phyloP scores from a whole-genome alignment of 2,113 vertebrate species.

The Phylloscopus whistleri region DNA sequence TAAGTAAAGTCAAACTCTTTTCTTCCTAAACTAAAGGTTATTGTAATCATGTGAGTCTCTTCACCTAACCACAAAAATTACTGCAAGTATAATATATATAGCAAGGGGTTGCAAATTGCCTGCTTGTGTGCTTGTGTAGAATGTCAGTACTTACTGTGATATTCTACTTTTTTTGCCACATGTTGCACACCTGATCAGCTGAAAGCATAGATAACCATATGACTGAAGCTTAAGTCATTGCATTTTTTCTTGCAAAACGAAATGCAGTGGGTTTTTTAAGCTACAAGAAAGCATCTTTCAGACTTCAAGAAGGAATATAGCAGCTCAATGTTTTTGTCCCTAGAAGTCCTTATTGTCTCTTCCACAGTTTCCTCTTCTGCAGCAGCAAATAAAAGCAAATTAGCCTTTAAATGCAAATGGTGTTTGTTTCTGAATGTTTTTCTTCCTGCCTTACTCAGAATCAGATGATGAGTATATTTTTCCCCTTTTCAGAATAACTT shows the following conservation, averaged over 20 bases:
- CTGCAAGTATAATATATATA: neutral
- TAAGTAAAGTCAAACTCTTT: neutral
- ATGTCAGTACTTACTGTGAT: neutral
- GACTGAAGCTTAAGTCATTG: neutral
- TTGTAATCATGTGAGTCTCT: neutral
- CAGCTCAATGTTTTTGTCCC: neutral
- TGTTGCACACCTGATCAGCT: neutral
- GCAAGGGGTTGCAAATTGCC: neutral
- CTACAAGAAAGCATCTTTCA: neutral
- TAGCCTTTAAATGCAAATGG: neutral
- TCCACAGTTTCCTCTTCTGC: neutral
- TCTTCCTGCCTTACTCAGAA: constrained; percentile 34
- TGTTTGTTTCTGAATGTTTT: constrained; percentile 16
- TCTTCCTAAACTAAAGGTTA: neutral
- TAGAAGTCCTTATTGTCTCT: neutral
- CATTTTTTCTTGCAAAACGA: neutral
- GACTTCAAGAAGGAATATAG: neutral
- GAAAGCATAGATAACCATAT: neutral
- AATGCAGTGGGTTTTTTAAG: neutral
- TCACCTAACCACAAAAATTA: neutral
- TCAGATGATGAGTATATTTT: constrained; percentile 69
- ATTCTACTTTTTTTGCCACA: neutral
- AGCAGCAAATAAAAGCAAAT: neutral
- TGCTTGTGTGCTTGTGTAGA: neutral
- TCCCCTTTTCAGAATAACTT: constrained; percentile 97